Conservation (phyloP, 2,888 invertebrate species). For the Zootermopsis nevadensis region DNA sequence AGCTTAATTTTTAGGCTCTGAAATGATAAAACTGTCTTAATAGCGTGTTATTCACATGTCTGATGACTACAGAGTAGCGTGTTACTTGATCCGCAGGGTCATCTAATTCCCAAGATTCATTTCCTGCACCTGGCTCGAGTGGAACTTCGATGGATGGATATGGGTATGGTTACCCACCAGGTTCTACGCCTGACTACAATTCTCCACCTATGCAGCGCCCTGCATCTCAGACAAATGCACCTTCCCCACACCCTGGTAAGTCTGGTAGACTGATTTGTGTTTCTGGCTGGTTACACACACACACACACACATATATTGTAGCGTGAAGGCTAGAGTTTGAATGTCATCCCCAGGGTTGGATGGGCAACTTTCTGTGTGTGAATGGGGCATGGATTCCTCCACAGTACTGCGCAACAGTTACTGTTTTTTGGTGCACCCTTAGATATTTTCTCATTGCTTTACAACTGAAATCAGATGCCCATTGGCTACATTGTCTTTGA, state of each 20-base stretch:
- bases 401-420: too few species aligned
- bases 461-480: too few species aligned
- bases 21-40: not conserved
- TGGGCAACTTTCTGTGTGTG: too few species aligned
- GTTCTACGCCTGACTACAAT: slow-evolving; percentile 72
- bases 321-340: too few species aligned
- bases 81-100: slow-evolving; percentile 70
- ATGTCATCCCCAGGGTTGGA: too few species aligned
- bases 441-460: too few species aligned
- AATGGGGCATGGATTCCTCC: too few species aligned
- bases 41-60: not conserved
- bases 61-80: not conserved
- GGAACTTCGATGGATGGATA: slow-evolving; percentile 81
- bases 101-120: slow-evolving; percentile 92
- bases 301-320: too few species aligned
- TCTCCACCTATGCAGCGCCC: slow-evolving; percentile 78
- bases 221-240: slow-evolving; percentile 73
- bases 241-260: slow-evolving; percentile 74
- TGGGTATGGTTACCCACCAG: slow-evolving; percentile 72
- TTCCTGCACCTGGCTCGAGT: slow-evolving; percentile 78
- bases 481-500: too few species aligned
- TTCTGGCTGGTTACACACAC: not conserved
- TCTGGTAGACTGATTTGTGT: slow-evolving; percentile 53
- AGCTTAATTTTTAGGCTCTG: not conserved
- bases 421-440: too few species aligned